A percentile compares a stretch with the other conserved stretches of the same genome.
Conservation (phyloP, 2,888 invertebrate genomes). For the Melitaea athalia region DNA sequence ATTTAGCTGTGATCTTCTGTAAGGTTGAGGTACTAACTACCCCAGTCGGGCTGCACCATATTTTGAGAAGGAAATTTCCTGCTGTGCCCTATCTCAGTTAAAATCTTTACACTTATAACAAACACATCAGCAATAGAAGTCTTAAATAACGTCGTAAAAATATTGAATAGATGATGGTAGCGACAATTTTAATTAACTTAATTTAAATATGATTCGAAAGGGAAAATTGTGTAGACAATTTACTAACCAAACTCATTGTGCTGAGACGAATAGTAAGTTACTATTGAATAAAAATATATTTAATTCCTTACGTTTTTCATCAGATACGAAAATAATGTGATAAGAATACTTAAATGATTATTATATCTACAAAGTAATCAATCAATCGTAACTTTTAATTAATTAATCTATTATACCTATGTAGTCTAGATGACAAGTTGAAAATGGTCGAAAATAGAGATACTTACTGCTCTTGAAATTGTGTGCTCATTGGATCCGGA, state of each 20-base stretch:
- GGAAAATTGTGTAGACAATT: neutral
- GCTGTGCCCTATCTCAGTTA: neutral
- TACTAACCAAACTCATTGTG: conserved; percentile 36
- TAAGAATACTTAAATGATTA: conserved; percentile 9
- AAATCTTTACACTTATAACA: conserved; percentile 11
- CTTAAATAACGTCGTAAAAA: conserved; percentile 1
- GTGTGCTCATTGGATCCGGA: too few species aligned
- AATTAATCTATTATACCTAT: too few species aligned
- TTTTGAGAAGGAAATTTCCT: too few species aligned
- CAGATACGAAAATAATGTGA: conserved; percentile 19
- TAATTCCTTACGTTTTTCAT: conserved; percentile 21
- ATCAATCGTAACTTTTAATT: too few species aligned
- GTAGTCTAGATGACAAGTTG: too few species aligned
- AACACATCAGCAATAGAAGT: neutral
- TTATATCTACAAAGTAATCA: neutral
- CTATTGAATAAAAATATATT: conserved; percentile 8
- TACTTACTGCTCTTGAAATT: too few species aligned
- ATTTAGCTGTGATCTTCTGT: too few species aligned
- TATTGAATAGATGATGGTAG: neutral
- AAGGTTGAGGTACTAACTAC: too few species aligned
- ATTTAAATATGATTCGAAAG: neutral
- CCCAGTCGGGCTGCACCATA: too few species aligned
- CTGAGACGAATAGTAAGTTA: conserved; percentile 8
- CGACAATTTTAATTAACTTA: too few species aligned
- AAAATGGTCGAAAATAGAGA: too few species aligned